Conservation (phyloP, 2,113 vertebrate genomes). For the Tringa solitaria region DNA sequence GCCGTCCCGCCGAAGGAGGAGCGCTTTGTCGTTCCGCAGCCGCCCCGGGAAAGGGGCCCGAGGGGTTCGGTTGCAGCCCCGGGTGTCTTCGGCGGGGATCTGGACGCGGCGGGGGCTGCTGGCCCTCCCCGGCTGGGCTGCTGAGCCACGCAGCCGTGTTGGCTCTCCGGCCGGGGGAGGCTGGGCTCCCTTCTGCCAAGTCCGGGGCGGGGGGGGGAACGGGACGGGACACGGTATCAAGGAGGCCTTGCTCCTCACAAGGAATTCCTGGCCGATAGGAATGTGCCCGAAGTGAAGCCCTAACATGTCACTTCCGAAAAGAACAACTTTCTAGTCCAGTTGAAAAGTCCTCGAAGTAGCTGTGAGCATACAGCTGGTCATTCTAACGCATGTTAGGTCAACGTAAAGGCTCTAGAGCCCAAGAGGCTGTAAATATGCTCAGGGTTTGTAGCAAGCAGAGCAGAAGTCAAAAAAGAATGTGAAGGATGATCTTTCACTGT, state of each 20-base stretch:
- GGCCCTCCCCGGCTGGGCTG: neutral
- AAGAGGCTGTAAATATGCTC: neutral
- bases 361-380: neutral
- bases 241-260: neutral
- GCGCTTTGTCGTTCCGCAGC: neutral
- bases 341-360: neutral
- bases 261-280: neutral
- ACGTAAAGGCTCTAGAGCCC: neutral
- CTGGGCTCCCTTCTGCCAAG: neutral
- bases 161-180: neutral
- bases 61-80: neutral
- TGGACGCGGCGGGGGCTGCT: accelerated
- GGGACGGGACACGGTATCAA: too few species aligned
- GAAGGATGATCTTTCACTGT: neutral
- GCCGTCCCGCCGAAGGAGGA: neutral
- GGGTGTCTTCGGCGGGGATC: neutral
- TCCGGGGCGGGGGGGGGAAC: accelerated
- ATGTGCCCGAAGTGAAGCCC: neutral
- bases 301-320: neutral
- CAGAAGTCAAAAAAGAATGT: neutral
- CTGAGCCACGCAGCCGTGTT: neutral
- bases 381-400: neutral
- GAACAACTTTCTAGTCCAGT: neutral
- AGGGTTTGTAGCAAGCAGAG: neutral
- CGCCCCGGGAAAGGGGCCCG: neutral